These are phyloP conservation scores for Eutrigla gurnardus DNA, from an alignment of 2,797 vertebrate species.

Conservation along the genomic window DNA sequence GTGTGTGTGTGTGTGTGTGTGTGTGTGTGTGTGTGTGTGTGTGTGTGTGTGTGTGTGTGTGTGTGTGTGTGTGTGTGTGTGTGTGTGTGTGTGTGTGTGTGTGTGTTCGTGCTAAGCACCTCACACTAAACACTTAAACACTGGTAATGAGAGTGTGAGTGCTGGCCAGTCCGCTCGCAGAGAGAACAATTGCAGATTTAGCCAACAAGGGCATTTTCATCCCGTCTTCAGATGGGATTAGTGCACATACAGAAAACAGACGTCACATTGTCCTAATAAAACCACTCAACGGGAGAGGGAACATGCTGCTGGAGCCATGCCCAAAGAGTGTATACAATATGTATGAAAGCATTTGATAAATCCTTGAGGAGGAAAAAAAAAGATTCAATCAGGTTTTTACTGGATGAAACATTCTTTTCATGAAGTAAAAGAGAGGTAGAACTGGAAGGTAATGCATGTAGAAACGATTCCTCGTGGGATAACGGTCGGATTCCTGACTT, in stretches of 20 bases:
- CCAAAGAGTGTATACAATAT: constrained; percentile 42
- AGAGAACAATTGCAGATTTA: constrained; percentile 78
- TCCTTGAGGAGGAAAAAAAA: constrained; percentile 19
- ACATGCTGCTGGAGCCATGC: constrained; percentile 41
- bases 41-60: too few relatives aligned
- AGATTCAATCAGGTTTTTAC: constrained; percentile 45
- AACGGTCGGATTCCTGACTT: constrained; percentile 37
- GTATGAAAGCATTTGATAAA: constrained; percentile 51
- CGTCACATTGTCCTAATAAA: constrained; percentile 69
- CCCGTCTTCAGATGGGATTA: constrained; percentile 66
- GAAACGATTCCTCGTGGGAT: constrained; percentile 39
- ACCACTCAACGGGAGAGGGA: constrained; percentile 58
- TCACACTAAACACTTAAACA: constrained; percentile 79
- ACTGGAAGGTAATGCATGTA: constrained; percentile 28
- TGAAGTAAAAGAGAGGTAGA: constrained; percentile 13
- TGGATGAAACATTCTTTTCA: constrained; percentile 39
- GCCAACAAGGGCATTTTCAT: constrained; percentile 74
- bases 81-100: constrained; percentile 18
- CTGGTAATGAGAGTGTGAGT: constrained; percentile 77
- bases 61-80: constrained; percentile 14
- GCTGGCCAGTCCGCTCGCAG: constrained; percentile 70
- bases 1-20: constrained; percentile 21
- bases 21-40: constrained; percentile 6
- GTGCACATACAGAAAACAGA: constrained; percentile 44
- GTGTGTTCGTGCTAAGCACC: constrained; percentile 60